These are phyloP conservation scores for Heliconius ethilla DNA, from an alignment of 2,888 invertebrate genomes.

Conservation along the genomic window DNA sequence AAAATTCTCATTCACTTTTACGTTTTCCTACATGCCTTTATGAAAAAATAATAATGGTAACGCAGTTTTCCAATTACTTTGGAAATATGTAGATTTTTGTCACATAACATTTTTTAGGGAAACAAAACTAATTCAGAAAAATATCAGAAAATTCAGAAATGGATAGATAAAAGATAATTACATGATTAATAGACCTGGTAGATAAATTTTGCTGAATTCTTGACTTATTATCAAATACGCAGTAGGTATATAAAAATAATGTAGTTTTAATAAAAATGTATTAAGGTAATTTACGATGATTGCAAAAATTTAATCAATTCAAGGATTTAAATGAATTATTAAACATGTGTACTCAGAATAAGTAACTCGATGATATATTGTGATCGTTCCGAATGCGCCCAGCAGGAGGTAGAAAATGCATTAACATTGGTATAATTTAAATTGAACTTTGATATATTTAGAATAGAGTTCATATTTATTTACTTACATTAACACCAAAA, in stretches of 20 bases:
- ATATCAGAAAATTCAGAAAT: too few relatives aligned
- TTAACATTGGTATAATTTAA: conserved; percentile 56
- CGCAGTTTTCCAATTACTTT: background rate
- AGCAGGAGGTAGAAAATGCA: conserved; percentile 74
- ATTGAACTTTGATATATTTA: conserved; percentile 51
- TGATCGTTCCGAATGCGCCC: conserved; percentile 71
- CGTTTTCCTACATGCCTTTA: background rate
- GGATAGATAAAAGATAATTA: too few relatives aligned
- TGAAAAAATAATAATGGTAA: background rate
- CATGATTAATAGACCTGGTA: too few relatives aligned
- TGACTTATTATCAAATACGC: background rate
- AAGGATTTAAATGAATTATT: conserved; percentile 34
- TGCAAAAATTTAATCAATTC: conserved; percentile 33
- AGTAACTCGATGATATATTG: conserved; percentile 74
- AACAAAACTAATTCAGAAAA: too few relatives aligned
- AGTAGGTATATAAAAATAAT: background rate
- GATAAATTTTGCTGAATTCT: too few relatives aligned
- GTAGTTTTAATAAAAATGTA: background rate
- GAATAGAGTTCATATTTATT: conserved; percentile 49
- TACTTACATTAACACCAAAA: conserved; percentile 51
- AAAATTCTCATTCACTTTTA: background rate
- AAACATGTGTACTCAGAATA: conserved; percentile 44
- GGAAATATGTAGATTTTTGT: background rate
- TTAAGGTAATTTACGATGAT: background rate
- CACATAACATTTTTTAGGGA: background rate